Evolutionary conservation across 2,113 vertebrate species (phyloP).

Genomic region (Plectropomus leopardus): DNA sequence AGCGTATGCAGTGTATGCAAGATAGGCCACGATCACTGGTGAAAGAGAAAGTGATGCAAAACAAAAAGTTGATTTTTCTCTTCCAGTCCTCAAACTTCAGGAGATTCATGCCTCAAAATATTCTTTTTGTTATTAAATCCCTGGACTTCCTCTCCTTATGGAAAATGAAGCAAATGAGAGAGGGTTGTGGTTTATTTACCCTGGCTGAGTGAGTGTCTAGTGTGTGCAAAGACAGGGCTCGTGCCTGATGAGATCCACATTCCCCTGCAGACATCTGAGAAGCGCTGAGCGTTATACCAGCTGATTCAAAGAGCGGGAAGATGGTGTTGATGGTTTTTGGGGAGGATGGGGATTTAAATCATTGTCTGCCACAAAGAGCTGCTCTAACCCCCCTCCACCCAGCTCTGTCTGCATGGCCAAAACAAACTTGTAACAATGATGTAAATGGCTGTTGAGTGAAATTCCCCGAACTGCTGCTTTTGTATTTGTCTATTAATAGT

Average conservation of each 20-base stretch:
- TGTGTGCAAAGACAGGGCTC: constrained; percentile 57
- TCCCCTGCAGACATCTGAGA: constrained; percentile 73
- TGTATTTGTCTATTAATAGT: constrained; percentile 17
- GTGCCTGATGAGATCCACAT: constrained; percentile 74
- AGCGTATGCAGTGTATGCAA: not conserved
- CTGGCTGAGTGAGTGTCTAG: constrained; percentile 67
- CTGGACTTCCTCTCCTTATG: constrained; percentile 73
- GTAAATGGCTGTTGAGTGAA: constrained; percentile 31
- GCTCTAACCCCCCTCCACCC: constrained; percentile 13
- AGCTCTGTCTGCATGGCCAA: not conserved
- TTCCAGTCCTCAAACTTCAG: constrained; percentile 16
- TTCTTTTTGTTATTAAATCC: constrained; percentile 61
- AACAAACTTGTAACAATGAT: constrained; percentile 37
- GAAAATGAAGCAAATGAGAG: constrained; percentile 70
- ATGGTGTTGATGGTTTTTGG: constrained; percentile 49
- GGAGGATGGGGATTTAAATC: constrained; percentile 54
- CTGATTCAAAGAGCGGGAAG: constrained; percentile 52
- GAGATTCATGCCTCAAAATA: constrained; percentile 45
- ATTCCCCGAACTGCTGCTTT: constrained; percentile 18
- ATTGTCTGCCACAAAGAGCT: constrained; percentile 38
- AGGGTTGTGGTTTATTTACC: constrained; percentile 76
- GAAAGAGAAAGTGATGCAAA: constrained; percentile 40
- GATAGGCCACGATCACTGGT: not conserved
- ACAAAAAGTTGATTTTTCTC: constrained; percentile 17
- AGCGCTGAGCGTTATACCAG: constrained; percentile 76